Base-by-base conservation (phyloP, 2,888 invertebrate genomes). In the Myopa testacea region DNA sequence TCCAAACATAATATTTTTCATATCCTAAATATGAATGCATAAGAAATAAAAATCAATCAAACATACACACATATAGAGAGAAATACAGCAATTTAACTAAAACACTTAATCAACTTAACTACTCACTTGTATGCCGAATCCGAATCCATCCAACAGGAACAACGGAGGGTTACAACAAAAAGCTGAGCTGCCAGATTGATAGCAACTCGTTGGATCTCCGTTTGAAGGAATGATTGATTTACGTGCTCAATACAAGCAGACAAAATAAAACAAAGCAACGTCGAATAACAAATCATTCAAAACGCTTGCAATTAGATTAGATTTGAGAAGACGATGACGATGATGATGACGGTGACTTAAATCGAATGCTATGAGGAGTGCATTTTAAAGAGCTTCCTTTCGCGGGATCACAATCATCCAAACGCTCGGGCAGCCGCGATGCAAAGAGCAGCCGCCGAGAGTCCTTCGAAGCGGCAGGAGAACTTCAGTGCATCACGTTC, bases 401-500 rank as follows among this genome's bases (percentile, higher is more conserved):
- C 63, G 63, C 62, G 16, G 50, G 40, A 45, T 45, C n/a, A 19
- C 50, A 63, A 34, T 40, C 40, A 62, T 26, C 60, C 62, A 63
- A 38, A 14, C 2, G 71, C 70, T 26, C 26, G 26, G 26, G 26
- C 26, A 26, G 26, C 26, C 26, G 2, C 26, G 26, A 26, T 26
- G 26, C 1, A 26, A 26, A 26, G 26, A 69, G 69, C 67, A 38
- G 34, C 50, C 26, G 55, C 37, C 10, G 60, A 55, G 40, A 55
- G n/a, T 55, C 55, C 55, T 55, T 55, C 5, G 16, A 10, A 55
- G 55, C 55, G 55, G 14, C 55, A 55, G 55, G 14, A 52, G 37
- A 40, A 60, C 75, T 75, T 75, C 58, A 75, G 75, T 75, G 75
- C 75, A 68, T 40, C 75, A 75, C 75, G 75, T 75, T 69, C 38